Conservation (phyloP, 2,888 invertebrate species). For the Periphyllus acericola region DNA sequence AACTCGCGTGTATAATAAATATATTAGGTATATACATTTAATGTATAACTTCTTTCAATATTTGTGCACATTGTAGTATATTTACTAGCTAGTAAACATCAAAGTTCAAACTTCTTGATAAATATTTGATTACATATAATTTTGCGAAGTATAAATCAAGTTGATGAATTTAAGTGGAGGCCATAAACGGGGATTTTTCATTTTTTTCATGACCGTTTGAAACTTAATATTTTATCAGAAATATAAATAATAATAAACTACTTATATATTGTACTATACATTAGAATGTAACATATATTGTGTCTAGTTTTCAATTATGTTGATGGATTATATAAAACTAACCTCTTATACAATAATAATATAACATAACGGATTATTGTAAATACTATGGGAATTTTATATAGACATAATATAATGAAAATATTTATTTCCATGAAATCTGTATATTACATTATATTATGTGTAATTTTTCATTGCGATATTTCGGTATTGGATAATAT, state of each 20-base stretch:
- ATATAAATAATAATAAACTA: background rate
- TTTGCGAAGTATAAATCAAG: background rate
- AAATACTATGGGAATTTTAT: no score
- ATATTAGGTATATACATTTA: background rate
- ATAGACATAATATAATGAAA: no score
- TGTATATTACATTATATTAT: no score
- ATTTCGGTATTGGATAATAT: no score
- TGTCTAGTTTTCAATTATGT: background rate
- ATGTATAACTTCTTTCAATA: no score
- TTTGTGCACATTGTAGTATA: no score
- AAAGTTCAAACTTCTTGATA: no score
- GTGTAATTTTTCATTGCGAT: no score
- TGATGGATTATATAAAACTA: background rate
- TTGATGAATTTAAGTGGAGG: background rate
- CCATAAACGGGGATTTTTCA: background rate
- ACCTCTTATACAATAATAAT: background rate
- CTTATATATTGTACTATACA: background rate
- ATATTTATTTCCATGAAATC: no score
- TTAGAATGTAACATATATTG: background rate
- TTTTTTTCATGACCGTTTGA: background rate
- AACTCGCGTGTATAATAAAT: background rate
- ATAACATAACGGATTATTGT: no score
- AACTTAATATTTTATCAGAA: background rate
- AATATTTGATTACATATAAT: background rate
- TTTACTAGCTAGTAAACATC: no score